Evolutionary conservation across 2,797 vertebrate genomes (phyloP), one percentile per base, ranked within the genome.

Genomic region (Yasuhikotakia modesta): DNA sequence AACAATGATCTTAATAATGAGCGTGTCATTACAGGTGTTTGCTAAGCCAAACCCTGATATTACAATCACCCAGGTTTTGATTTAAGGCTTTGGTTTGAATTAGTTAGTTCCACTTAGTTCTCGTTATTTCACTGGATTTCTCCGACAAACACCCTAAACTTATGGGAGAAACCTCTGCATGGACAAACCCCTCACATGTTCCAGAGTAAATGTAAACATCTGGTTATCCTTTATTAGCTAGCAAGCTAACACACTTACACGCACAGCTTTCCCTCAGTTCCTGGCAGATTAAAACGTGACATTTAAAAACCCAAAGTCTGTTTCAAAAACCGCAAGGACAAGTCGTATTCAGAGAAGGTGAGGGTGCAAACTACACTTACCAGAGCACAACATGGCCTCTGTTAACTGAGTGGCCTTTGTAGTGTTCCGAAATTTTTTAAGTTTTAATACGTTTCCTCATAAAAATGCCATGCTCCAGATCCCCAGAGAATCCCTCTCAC

Each of bases 341-440:
- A 78, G 79, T 61, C 81, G 86, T 84, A 80, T 83, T 83, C 80
- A 30, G 79, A 81, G 82, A 30, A 27, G 70, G 78, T 77, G 86
- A 88, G 83, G 53, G 79, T 81, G 66, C 87, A 83, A 86, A 89
- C 87, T 83, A 86, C 70, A 82, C 88, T 66, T 81, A 66, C 85
- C 80, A 30, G 86, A 79, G 86, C 76, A 91, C 87, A 92, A 88
- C 88, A 85, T 79, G 76, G 22, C 70, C 84, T 89, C 84, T 91
- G 89, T 92, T 90, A 68, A 78, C 86, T 66, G 43, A n/a, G n/a
- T n/a, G n/a, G n/a, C n/a, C n/a, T n/a, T n/a, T n/a, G n/a, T n/a
- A n/a, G n/a, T n/a, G n/a, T n/a, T n/a, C n/a, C n/a, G n/a, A n/a
- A n/a, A n/a, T n/a, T n/a, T n/a, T n/a, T n/a, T n/a, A n/a, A n/a